Conservation (phyloP, 2,113 vertebrate species). For the Erythrocercus mccallii region DNA sequence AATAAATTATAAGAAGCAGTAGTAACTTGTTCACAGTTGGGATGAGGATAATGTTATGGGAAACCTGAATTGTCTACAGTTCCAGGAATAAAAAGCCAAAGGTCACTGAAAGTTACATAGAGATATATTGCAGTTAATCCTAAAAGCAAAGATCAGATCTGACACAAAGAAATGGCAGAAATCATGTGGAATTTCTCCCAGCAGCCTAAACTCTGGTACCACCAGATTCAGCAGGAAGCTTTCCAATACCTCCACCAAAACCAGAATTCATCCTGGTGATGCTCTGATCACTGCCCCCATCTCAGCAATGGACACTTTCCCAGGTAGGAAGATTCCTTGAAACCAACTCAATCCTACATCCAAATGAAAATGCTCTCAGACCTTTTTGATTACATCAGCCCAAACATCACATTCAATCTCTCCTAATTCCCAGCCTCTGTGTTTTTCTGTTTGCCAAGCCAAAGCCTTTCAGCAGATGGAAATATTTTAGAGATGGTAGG, state of each 20-base stretch:
- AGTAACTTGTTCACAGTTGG: slow-evolving; percentile 62
- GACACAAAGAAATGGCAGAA: not conserved
- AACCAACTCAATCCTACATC: not conserved
- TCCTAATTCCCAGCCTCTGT: not conserved
- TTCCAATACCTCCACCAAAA: not conserved
- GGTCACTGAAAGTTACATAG: not conserved
- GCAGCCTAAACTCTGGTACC: not conserved
- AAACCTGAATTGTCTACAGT: slow-evolving; percentile 51
- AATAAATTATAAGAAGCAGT: slow-evolving; percentile 64
- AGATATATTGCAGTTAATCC: not conserved
- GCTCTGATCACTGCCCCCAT: not conserved
- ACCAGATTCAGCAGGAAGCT: not conserved
- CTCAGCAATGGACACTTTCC: not conserved
- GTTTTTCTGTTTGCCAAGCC: not conserved
- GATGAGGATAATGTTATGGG: slow-evolving; percentile 47
- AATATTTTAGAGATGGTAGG: not conserved
- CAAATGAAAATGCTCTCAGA: not conserved
- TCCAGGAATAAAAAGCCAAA: slow-evolving; percentile 32
- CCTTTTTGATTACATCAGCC: not conserved
- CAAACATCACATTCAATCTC: not conserved
- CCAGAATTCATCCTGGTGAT: not conserved
- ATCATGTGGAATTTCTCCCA: not conserved
- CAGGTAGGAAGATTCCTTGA: not conserved
- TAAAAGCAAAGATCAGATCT: not conserved
- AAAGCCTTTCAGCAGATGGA: not conserved